phyloP scores from a whole-genome alignment of 2,113 vertebrate species.

The Trogon melanurus region DNA sequence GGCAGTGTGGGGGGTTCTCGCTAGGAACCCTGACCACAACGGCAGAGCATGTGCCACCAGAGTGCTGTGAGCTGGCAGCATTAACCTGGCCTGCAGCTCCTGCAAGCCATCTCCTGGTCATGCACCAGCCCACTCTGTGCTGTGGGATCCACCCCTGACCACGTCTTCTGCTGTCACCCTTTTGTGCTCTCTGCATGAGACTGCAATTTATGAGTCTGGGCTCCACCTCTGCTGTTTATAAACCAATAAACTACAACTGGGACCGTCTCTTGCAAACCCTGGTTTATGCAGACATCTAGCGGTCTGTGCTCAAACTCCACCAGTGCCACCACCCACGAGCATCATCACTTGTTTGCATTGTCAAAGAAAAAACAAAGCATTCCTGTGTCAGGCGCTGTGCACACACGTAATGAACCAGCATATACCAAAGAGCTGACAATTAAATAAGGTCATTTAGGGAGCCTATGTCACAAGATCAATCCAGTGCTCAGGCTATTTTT shows the following conservation, averaged over 20 bases:
- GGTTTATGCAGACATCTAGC: neutral
- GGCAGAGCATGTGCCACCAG: neutral
- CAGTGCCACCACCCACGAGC: neutral
- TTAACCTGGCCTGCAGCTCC: neutral
- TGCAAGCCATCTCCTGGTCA: neutral
- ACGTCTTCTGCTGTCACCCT: neutral
- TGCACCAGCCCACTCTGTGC: neutral
- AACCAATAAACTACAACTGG: neutral
- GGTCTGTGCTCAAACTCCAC: neutral
- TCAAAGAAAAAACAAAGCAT: neutral
- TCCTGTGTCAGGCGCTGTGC: fast-evolving
- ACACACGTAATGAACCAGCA: fast-evolving
- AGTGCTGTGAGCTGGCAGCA: neutral
- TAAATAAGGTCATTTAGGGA: neutral
- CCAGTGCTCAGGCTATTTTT: neutral
- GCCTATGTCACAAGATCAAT: neutral
- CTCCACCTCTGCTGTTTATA: neutral
- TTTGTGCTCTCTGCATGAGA: fast-evolving
- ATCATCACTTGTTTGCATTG: too few relatives aligned
- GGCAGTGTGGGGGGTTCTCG: fast-evolving
- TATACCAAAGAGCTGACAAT: neutral
- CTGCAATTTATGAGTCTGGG: neutral
- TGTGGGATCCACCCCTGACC: neutral
- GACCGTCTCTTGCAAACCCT: neutral
- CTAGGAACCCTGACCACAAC: neutral